A percentile compares a stretch with the other conserved stretches of the same genome.
These are phyloP conservation scores for Leptestheria dahalacensis DNA, from an alignment of 1,140 invertebrate genomes.

Conservation along the genomic window DNA sequence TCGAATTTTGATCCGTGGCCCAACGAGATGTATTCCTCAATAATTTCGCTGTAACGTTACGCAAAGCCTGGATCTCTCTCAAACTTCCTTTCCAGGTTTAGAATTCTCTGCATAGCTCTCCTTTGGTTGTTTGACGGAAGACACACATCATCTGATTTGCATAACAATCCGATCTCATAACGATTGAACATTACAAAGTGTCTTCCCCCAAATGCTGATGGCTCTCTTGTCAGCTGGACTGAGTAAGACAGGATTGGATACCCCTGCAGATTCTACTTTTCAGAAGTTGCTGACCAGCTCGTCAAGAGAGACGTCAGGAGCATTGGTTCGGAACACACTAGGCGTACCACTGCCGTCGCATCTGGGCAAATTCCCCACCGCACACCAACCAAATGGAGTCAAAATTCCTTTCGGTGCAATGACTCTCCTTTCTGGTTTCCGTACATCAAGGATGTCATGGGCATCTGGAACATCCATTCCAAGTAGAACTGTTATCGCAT, in stretches of 20 bases:
- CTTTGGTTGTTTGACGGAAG: neutral
- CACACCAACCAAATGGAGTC: neutral
- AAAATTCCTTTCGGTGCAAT: neutral
- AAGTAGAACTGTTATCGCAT: neutral
- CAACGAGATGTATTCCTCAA: constrained; percentile 15
- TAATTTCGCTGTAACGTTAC: neutral
- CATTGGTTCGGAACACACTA: neutral
- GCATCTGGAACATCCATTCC: neutral
- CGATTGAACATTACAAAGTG: neutral
- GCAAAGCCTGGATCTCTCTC: neutral
- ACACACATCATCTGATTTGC: neutral
- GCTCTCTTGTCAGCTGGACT: too few relatives aligned
- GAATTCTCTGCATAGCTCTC: neutral
- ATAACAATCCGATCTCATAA: constrained; percentile 2
- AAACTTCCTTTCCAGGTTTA: neutral
- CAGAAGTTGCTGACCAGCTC: too few relatives aligned
- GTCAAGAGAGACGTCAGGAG: neutral
- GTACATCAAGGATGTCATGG: neutral
- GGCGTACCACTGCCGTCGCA: neutral
- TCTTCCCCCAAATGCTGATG: too few relatives aligned
- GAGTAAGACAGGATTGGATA: too few relatives aligned
- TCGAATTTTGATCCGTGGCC: constrained; percentile 7
- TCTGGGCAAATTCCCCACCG: neutral
- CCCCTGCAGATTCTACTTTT: too few relatives aligned
- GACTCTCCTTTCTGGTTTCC: neutral